These are phyloP conservation scores for Phyto melanocephala DNA, from an alignment of 2,888 invertebrate species.

Conservation along the genomic window DNA sequence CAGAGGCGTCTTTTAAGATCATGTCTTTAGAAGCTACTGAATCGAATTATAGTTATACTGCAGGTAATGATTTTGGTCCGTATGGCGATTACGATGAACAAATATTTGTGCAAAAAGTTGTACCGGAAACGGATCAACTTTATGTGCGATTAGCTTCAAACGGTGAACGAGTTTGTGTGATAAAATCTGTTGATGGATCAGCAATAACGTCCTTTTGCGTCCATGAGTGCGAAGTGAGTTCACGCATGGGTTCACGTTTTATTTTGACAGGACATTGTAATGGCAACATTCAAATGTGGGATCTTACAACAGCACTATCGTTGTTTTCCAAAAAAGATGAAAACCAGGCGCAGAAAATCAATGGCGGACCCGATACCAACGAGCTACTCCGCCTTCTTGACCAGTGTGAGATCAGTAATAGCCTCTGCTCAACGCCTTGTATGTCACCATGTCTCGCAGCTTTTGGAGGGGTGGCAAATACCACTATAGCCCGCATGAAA, in stretches of 20 bases:
- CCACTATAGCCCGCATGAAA: conserved; percentile 80
- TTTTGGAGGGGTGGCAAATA: conserved; percentile 77
- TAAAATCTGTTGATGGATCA: conserved; percentile 95
- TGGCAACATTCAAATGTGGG: conserved; percentile 98
- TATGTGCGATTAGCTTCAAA: conserved; percentile 97
- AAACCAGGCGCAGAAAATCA: conserved; percentile 80
- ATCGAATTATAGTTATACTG: conserved; percentile 82
- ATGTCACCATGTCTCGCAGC: conserved; percentile 84
- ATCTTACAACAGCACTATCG: conserved; percentile 96
- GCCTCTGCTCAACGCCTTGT: conserved; percentile 86
- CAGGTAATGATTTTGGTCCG: conserved; percentile 89
- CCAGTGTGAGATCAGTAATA: conserved; percentile 94
- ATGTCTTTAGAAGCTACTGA: conserved; percentile 82
- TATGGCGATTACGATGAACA: conserved; percentile 98
- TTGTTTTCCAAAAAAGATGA: conserved; percentile 87
- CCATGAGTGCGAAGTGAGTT: conserved; percentile 98
- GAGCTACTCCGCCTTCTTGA: conserved; percentile 94
- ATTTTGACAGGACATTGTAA: conserved; percentile 95
- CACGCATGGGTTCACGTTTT: conserved; percentile 93
- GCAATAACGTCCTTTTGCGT: conserved; percentile 97
- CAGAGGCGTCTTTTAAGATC: conserved; percentile 95
- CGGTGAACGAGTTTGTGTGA: conserved; percentile 96
- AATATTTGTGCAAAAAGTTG: conserved; percentile 98
- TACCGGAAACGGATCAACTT: conserved; percentile 96
- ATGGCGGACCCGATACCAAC: conserved; percentile 94